Evolutionary conservation across 2,797 vertebrate genomes (phyloP).

Genomic region (Acanthis flammea): DNA sequence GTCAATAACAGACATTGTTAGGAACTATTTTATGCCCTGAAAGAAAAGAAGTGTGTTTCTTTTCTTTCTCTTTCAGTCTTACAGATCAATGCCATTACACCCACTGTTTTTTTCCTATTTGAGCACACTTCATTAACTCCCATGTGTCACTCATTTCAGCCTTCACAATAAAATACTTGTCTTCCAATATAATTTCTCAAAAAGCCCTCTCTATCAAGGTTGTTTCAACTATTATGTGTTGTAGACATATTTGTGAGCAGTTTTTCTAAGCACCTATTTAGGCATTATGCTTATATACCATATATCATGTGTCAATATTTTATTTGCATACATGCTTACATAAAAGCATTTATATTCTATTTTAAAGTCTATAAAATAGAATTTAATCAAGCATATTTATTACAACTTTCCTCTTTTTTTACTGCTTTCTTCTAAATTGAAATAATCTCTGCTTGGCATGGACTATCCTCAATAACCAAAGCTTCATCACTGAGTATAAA

Average conservation of each 20-base stretch:
- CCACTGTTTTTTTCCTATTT: not conserved
- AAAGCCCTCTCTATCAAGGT: not conserved
- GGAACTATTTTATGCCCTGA: not conserved
- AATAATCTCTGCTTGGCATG: not conserved
- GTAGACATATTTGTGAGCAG: not conserved
- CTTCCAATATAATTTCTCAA: not conserved
- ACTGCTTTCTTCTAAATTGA: not conserved
- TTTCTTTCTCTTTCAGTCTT: not conserved
- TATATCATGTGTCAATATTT: not conserved
- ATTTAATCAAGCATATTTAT: not conserved
- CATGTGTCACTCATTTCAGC: not conserved
- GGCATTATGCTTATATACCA: not conserved
- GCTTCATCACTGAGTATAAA: not conserved
- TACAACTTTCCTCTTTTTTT: not conserved
- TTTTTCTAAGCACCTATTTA: not conserved
- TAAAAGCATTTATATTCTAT: not conserved
- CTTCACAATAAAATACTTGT: not conserved
- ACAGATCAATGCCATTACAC: not conserved
- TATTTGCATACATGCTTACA: not conserved
- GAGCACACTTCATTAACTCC: not conserved
- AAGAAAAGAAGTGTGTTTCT: not conserved
- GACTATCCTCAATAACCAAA: not conserved
- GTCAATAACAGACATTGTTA: not conserved
- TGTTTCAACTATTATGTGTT: not conserved
- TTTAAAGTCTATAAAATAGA: not conserved